Evolutionary conservation across 2,113 vertebrate species (phyloP).

Genomic region (Urocynchramus pylzowi): DNA sequence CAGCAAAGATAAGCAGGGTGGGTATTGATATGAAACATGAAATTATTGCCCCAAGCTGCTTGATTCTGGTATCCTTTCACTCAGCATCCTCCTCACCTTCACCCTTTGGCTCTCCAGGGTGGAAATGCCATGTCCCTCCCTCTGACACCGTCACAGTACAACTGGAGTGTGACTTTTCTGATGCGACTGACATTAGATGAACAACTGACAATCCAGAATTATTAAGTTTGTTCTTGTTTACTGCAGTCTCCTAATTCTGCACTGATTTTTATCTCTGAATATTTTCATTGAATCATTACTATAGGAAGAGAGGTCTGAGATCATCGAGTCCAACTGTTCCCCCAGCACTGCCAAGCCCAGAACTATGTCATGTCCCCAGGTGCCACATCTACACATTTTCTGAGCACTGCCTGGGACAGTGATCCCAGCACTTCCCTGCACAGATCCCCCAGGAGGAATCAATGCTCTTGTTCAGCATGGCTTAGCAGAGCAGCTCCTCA

Average conservation of each 20-base stretch:
- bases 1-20: not conserved
- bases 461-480: rapidly evolving
- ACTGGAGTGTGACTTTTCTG: not conserved
- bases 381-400: not conserved
- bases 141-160: not conserved
- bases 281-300: not conserved
- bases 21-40: not conserved
- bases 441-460: not conserved
- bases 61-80: not conserved
- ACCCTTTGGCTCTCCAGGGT: not conserved
- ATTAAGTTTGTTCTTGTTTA: not conserved
- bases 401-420: not conserved
- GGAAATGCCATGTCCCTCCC: not conserved
- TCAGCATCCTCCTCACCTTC: not conserved
- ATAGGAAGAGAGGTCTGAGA: not conserved
- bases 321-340: not conserved
- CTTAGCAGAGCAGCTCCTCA: not conserved
- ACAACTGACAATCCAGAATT: not conserved
- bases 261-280: not conserved
- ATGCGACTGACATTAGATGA: not conserved
- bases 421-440: not conserved
- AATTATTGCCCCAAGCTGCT: not conserved
- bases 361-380: not conserved
- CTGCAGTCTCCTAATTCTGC: not conserved
- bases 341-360: not conserved